These are phyloP conservation scores for Tholera decimalis DNA, from an alignment of 2,888 invertebrate genomes.

Conservation along the genomic window DNA sequence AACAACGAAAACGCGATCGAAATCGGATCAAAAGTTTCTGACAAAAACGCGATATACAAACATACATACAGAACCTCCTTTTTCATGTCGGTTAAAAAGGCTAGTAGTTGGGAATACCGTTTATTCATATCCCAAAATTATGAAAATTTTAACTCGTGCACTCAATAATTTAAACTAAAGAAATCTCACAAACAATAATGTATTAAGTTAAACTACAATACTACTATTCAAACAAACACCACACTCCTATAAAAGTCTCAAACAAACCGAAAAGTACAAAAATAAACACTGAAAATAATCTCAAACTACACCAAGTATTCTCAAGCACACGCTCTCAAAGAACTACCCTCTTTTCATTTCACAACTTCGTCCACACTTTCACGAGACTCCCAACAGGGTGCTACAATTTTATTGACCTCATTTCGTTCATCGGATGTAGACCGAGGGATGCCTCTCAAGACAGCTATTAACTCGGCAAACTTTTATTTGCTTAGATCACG, in stretches of 20 bases:
- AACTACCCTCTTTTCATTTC: conserved; percentile 12
- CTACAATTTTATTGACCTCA: conserved; percentile 58
- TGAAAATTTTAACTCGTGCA: not conserved
- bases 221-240: not conserved
- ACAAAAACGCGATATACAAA: too few relatives aligned
- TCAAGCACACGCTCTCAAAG: conserved; percentile 1
- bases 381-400: conserved; percentile 29
- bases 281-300: not conserved
- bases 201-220: not conserved
- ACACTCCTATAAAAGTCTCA: not conserved
- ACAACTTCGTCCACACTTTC: conserved; percentile 19
- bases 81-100: too few relatives aligned
- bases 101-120: too few relatives aligned
- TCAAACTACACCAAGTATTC: not conserved
- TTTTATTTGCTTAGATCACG: conserved; percentile 65
- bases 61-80: too few relatives aligned
- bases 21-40: too few relatives aligned
- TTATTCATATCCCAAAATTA: not conserved
- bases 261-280: not conserved
- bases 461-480: conserved; percentile 63
- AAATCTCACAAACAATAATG: not conserved
- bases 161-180: too few relatives aligned
- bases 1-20: too few relatives aligned
- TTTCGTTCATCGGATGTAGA: conserved; percentile 52
- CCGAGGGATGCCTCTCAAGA: conserved; percentile 54